Base-by-base conservation (phyloP, 1,140 invertebrate species). In the Daktulosphaira vitifoliae region DNA sequence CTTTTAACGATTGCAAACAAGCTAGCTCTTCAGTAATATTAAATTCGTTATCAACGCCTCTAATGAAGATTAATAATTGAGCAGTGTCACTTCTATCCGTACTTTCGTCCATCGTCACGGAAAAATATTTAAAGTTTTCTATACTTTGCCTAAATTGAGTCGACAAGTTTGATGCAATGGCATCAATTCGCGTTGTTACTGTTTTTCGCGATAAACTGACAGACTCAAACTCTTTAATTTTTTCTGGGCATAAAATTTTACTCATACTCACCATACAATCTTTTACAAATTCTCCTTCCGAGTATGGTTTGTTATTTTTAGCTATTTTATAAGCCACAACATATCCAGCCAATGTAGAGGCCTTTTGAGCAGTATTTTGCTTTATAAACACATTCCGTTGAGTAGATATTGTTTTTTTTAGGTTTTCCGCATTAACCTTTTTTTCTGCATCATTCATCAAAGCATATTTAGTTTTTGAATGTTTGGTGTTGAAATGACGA, bases 61-160 rank as follows among this genome's bases (percentile, higher is more conserved):
- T 67, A 53, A 72, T 68, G 66, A 73, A 75, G 56, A 74, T 68
- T 65, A 66, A 68, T 65, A 72, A 66, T 70, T 73, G 71, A 64
- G 68, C 70, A 64, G 67, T 67, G 68, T 73, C 71, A 64, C 66
- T 68, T 59, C 73, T 66, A 67, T 75, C 72, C 39, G 68, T 74
- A 42, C 66, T 69, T 69, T 74, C 72, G 70, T 74, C 72, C 64
- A 72, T 68, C 54, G 71, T 71, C 37, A 73, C 29, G 66, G 71
- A 70, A 70, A 68, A 73, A 68, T 51, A 73, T 68, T 70, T 56
- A 46, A 73, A 72, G 52, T 72, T 52, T 20, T 44, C 51, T 68
- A 51, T 65, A 67, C 65, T 56, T 44, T 66, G 66, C 50, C 68
- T 68, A 64, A 71, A 67, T 52, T 66, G 65, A 49, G 53, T 37